Evolutionary conservation across 2,888 invertebrate species (phyloP).

Genomic region (Megastigmus dorsalis): DNA sequence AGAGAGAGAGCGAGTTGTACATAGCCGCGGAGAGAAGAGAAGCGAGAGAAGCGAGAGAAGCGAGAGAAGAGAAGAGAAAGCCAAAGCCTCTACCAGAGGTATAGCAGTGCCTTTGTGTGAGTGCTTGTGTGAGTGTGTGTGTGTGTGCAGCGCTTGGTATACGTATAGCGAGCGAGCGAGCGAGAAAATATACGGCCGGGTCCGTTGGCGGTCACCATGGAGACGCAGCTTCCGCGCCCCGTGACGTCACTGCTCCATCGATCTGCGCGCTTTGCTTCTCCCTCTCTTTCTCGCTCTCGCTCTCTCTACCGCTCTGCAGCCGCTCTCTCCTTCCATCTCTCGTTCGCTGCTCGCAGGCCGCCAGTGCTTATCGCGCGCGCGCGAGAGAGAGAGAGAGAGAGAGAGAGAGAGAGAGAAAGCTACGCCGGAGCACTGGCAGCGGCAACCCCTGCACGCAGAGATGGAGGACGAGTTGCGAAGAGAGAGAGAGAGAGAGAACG

Average conservation of each 20-base stretch:
- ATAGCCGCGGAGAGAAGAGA: constrained; percentile 24
- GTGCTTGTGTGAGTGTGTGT: too few species aligned
- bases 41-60: constrained; percentile 21
- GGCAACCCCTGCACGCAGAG: constrained; percentile 11
- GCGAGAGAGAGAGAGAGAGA: too few species aligned
- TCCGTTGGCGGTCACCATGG: constrained; percentile 74
- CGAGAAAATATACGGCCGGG: constrained; percentile 66
- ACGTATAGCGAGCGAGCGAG: constrained; percentile 5
- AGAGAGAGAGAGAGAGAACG: not conserved
- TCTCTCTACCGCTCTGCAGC: not conserved
- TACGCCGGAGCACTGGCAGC: not conserved
- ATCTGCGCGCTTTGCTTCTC: constrained; percentile 62
- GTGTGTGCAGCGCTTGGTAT: too few species aligned
- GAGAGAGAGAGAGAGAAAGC: too few species aligned
- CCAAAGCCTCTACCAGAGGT: too few species aligned
- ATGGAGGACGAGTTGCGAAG: not conserved
- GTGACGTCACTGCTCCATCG: constrained; percentile 74
- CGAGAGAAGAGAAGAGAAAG: not conserved
- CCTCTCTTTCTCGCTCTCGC: constrained; percentile 21
- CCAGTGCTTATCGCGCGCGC: constrained; percentile 34
- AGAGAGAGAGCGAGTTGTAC: constrained; percentile 50
- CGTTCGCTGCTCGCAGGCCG: not conserved
- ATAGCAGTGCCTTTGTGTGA: too few species aligned
- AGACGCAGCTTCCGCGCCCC: constrained; percentile 73
- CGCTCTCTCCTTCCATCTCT: constrained; percentile 15